phyloP scores from a whole-genome alignment of 2,113 vertebrate genomes.

The Labrus mixtus region DNA sequence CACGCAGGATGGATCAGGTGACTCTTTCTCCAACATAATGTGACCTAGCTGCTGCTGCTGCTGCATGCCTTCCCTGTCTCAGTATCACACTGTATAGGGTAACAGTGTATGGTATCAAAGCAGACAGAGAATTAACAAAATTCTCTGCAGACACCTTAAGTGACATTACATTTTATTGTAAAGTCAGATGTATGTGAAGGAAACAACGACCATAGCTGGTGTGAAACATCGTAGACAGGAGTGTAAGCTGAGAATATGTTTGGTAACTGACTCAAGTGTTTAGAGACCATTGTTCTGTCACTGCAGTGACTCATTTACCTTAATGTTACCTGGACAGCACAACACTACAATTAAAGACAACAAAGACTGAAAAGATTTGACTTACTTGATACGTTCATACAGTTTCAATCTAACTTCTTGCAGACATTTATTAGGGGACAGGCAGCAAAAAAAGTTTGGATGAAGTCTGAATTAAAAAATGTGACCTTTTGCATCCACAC shows the following conservation, averaged over 20 bases:
- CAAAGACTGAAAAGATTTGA: constrained; percentile 1
- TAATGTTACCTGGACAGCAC: constrained; percentile 64
- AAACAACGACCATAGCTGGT: constrained; percentile 28
- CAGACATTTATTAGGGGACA: too few species aligned
- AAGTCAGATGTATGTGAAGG: not conserved
- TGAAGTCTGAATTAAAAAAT: too few species aligned
- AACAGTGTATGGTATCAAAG: not conserved
- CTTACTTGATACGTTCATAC: too few species aligned
- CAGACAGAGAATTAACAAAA: too few species aligned
- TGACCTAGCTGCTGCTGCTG: not conserved
- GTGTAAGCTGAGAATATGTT: constrained; percentile 64
- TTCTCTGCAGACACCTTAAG: not conserved
- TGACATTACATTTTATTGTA: not conserved
- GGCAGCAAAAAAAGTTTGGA: too few species aligned
- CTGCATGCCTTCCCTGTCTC: constrained; percentile 20
- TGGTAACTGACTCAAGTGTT: constrained; percentile 55
- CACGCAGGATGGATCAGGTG: constrained; percentile 51
- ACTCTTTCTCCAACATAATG: constrained; percentile 19
- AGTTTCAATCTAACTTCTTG: too few species aligned
- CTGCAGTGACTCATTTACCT: constrained; percentile 57
- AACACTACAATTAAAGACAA: constrained; percentile 16
- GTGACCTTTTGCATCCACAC: too few species aligned
- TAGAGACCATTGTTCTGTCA: constrained; percentile 63
- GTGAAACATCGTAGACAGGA: constrained; percentile 24
- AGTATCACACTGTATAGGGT: not conserved